These are phyloP conservation scores for Tyrannus savana DNA, from an alignment of 2,113 vertebrate genomes.

Conservation along the genomic window DNA sequence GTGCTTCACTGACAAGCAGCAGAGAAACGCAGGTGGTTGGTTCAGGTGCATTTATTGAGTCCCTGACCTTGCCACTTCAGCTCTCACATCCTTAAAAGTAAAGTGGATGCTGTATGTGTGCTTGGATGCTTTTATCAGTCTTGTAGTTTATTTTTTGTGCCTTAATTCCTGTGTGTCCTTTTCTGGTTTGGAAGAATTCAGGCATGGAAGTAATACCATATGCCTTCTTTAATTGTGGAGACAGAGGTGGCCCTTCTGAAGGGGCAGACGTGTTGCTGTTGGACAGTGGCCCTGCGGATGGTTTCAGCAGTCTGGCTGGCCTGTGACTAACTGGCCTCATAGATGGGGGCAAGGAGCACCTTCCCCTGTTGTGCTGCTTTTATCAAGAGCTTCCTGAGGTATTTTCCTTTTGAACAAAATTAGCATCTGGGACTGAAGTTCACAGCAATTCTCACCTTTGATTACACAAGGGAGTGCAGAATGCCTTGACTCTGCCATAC, in stretches of 20 bases:
- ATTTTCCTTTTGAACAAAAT: background rate
- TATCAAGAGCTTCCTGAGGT: background rate
- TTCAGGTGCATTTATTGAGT: background rate
- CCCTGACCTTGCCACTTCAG: background rate
- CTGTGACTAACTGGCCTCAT: background rate
- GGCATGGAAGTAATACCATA: background rate
- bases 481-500: background rate
- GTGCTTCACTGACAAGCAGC: background rate
- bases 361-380: background rate
- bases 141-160: background rate
- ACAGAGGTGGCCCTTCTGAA: fast-evolving
- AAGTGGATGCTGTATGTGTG: background rate
- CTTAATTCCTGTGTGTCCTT: background rate
- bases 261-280: background rate
- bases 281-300: background rate
- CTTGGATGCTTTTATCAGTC: background rate
- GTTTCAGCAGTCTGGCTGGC: background rate
- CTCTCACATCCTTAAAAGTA: background rate
- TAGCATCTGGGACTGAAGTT: background rate
- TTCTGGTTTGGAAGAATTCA: background rate
- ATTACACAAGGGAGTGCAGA: background rate
- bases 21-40: background rate
- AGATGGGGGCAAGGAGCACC: background rate
- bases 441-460: background rate
- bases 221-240: background rate